A percentile compares a stretch with the other conserved stretches of the same genome.
These are phyloP conservation scores for Scytalopus superciliaris DNA, from an alignment of 2,113 vertebrate species.

Conservation along the genomic window DNA sequence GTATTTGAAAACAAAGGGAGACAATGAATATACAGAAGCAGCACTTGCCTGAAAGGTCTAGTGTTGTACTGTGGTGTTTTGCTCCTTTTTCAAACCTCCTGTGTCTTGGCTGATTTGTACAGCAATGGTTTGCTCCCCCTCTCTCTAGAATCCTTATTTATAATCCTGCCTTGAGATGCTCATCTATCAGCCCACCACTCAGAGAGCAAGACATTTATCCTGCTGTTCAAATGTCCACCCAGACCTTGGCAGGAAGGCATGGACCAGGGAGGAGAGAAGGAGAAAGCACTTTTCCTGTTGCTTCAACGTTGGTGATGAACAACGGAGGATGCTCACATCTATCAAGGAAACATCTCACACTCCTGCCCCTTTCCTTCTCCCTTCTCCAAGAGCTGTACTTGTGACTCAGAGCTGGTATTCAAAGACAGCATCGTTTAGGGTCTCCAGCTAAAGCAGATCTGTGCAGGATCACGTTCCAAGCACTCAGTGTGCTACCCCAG, in stretches of 20 bases:
- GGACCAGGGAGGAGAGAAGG: not conserved
- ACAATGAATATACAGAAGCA: slow-evolving; percentile 5
- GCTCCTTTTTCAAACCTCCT: not conserved
- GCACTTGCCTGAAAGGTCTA: not conserved
- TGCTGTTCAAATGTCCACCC: not conserved
- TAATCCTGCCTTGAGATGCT: not conserved
- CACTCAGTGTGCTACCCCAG: not conserved
- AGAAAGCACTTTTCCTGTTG: not conserved
- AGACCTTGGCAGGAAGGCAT: not conserved
- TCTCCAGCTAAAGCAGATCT: not conserved
- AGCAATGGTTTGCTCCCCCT: not conserved
- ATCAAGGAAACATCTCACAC: not conserved
- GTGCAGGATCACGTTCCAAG: not conserved
- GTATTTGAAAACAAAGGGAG: not conserved
- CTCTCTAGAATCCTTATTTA: not conserved
- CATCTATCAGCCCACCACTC: not conserved
- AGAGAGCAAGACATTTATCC: not conserved
- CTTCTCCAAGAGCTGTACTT: not conserved
- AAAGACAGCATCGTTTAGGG: not conserved
- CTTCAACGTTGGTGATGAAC: not conserved
- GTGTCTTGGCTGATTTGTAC: not conserved
- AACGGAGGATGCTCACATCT: not conserved
- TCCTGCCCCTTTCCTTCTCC: not conserved
- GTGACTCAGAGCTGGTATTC: not conserved
- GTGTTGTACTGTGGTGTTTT: not conserved